These are phyloP conservation scores for Crossaster papposus DNA, from an alignment of 53 echinoderm and acorn worm species.

Conservation along the genomic window DNA sequence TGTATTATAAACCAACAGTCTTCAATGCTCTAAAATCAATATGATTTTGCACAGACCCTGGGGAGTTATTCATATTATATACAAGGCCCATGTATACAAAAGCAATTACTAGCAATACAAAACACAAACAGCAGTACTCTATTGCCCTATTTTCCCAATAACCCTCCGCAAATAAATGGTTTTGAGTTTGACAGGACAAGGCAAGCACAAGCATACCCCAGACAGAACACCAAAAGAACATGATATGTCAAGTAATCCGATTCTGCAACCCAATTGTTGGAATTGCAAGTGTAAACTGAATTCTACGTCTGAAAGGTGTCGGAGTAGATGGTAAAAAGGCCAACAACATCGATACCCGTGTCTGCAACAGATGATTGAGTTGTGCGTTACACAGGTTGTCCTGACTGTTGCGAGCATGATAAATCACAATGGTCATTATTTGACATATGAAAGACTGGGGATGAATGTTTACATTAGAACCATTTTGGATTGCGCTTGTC, in stretches of 20 bases:
- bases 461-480: neutral
- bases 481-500: neutral
- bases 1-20: no score
- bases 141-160: neutral
- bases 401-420: neutral
- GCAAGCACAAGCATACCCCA: neutral
- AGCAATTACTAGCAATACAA: neutral
- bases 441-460: neutral
- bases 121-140: neutral
- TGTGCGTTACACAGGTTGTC: neutral
- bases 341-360: conserved; percentile 6
- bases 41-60: no score
- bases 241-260: conserved; percentile 4
- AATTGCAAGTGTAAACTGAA: neutral
- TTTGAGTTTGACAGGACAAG: neutral
- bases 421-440: neutral
- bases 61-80: neutral
- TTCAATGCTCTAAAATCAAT: no score
- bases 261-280: neutral
- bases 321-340: no score
- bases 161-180: neutral
- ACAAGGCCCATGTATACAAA: neutral
- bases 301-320: neutral
- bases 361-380: conserved; percentile 20
- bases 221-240: neutral